Evolutionary conservation across 2,888 invertebrate species (phyloP).

Genomic region (Lycocerus yunnanus): DNA sequence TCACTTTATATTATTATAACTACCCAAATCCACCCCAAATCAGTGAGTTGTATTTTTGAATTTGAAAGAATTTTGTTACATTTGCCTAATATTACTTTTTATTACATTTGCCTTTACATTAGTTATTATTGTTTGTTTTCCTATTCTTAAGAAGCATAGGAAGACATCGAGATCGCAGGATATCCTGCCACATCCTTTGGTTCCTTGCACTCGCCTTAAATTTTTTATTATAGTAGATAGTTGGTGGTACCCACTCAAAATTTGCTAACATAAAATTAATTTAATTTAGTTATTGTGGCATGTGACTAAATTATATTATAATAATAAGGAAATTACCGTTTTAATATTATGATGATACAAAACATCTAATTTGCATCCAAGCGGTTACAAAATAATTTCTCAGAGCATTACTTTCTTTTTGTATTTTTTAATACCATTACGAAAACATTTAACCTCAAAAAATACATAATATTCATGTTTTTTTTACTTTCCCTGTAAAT

Average conservation of each 20-base stretch:
- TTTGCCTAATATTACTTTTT: too few relatives aligned
- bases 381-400: not conserved
- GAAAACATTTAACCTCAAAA: conserved; percentile 3
- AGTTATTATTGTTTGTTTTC: too few relatives aligned
- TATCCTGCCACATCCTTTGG: too few relatives aligned
- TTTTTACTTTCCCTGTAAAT: not conserved
- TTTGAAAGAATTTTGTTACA: too few relatives aligned
- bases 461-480: not conserved
- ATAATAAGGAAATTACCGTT: not conserved
- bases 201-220: too few relatives aligned
- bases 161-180: too few relatives aligned
- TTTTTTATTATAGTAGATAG: too few relatives aligned
- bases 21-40: too few relatives aligned
- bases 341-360: not conserved
- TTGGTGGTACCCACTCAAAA: not conserved
- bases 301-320: not conserved
- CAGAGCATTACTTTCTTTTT: not conserved
- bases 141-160: too few relatives aligned
- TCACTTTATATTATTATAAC: too few relatives aligned
- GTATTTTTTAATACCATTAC: not conserved
- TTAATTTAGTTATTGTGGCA: not conserved
- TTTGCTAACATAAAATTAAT: not conserved
- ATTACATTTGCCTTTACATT: too few relatives aligned
- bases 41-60: too few relatives aligned
- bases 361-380: not conserved